phyloP scores from a whole-genome alignment of 2,888 invertebrate species.

The Idaea dimidiata region DNA sequence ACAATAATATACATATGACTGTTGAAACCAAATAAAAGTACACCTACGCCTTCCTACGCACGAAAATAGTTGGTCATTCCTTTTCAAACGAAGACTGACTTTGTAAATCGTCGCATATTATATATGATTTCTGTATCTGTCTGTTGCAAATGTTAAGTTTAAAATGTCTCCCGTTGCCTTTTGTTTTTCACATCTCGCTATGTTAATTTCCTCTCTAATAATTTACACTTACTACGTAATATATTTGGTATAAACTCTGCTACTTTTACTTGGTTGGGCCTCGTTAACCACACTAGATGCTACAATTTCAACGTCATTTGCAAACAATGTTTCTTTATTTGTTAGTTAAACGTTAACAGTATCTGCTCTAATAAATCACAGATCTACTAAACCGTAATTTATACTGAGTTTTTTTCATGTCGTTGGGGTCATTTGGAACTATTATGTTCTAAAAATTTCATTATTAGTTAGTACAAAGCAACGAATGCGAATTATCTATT shows the following conservation, averaged over 20 bases:
- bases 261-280: not conserved
- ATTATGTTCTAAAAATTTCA: not conserved
- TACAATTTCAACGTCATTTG: not conserved
- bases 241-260: no score
- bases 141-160: not conserved
- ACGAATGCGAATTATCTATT: constrained; percentile 29
- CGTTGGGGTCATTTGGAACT: not conserved
- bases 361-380: constrained; percentile 6
- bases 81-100: not conserved
- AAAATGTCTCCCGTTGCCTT: not conserved
- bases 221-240: no score
- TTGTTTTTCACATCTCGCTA: no score
- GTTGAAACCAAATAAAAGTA: not conserved
- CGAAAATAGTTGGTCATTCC: not conserved
- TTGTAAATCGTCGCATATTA: not conserved
- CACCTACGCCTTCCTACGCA: constrained; percentile 1
- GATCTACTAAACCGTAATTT: not conserved
- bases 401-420: not conserved
- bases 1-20: constrained; percentile 1
- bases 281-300: not conserved
- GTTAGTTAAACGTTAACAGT: not conserved
- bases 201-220: no score
- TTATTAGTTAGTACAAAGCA: not conserved
- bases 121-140: not conserved
- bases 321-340: not conserved